phyloP scores from a whole-genome alignment of 2,113 vertebrate species.

The Tylochromis polylepis region DNA sequence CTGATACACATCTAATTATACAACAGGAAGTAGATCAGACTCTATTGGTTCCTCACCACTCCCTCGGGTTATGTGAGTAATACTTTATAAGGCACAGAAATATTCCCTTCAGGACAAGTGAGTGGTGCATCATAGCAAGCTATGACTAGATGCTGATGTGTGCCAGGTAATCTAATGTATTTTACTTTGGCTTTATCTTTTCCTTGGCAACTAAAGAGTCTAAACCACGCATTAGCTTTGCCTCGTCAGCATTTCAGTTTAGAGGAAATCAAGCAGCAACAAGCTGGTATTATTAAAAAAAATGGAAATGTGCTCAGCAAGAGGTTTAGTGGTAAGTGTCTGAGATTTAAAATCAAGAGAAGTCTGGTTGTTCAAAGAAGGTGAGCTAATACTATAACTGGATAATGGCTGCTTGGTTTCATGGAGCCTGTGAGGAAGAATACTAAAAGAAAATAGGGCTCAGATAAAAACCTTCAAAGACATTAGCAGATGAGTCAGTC shows the following conservation, averaged over 20 bases:
- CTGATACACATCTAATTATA: background rate
- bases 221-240: background rate
- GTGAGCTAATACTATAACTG: background rate
- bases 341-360: background rate
- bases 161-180: background rate
- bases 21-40: slow-evolving; percentile 37
- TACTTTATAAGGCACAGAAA: background rate
- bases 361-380: background rate
- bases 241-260: background rate
- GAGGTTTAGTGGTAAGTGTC: background rate
- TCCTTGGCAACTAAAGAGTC: background rate
- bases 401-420: background rate
- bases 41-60: background rate
- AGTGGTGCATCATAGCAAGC: background rate
- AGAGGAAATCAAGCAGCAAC: slow-evolving; percentile 1
- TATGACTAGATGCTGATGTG: background rate
- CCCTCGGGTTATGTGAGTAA: slow-evolving; percentile 9
- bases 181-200: background rate
- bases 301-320: background rate
- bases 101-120: background rate
- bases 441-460: background rate
- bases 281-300: background rate
- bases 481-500: background rate
- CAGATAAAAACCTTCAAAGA: background rate
- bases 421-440: background rate